phyloP scores from a whole-genome alignment of 2,797 vertebrate genomes.

The Geotrypetes seraphini region DNA sequence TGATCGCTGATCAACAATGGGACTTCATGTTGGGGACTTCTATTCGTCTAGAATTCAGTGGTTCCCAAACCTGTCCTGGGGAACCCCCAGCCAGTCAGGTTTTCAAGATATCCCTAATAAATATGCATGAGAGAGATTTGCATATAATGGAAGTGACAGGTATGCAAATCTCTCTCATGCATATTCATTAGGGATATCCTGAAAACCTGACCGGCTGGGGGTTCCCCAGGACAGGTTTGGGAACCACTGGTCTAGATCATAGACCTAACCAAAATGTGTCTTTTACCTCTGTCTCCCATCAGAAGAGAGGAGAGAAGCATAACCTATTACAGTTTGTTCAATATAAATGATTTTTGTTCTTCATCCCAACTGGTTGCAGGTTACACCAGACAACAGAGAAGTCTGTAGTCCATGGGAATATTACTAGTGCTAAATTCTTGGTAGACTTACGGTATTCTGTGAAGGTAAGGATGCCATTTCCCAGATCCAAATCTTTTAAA shows the following conservation, averaged over 20 bases:
- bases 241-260: too few species aligned
- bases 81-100: too few species aligned
- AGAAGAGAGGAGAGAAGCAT: fast-evolving
- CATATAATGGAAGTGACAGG: too few species aligned
- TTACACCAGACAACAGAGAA: slow-evolving; percentile 67
- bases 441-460: slow-evolving; percentile 65
- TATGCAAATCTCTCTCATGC: too few species aligned
- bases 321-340: fast-evolving
- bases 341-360: neutral
- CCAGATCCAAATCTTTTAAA: neutral
- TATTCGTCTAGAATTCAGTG: too few species aligned
- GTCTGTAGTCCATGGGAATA: slow-evolving; percentile 62
- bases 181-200: too few species aligned
- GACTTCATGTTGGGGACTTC: neutral
- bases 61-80: too few species aligned
- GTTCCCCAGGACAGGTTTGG: too few species aligned
- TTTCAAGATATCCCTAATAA: too few species aligned
- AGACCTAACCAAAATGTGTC: neutral
- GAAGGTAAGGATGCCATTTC: slow-evolving; percentile 54
- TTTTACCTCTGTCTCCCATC: too few species aligned
- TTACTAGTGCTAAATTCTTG: slow-evolving; percentile 74
- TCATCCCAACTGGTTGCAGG: slow-evolving; percentile 34
- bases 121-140: too few species aligned
- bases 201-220: too few species aligned
- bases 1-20: neutral